A percentile compares a stretch with the other conserved stretches of the same genome.
Conservation (phyloP, 1,140 invertebrate species). For the Heliconius himera region DNA sequence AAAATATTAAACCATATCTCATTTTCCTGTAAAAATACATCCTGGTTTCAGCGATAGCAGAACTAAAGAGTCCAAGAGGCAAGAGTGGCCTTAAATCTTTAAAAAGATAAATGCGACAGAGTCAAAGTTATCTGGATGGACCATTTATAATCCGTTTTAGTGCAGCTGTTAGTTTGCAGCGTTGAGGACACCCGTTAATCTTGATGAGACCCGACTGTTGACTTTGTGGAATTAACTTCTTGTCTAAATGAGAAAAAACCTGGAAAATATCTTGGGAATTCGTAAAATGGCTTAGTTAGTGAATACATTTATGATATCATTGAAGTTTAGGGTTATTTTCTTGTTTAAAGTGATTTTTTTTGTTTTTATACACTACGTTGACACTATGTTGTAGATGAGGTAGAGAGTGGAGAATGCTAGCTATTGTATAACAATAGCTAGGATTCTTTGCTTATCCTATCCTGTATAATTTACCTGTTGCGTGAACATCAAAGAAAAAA, state of each 20-base stretch:
- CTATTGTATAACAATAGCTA: no score
- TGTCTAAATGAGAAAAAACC: constrained; percentile 33
- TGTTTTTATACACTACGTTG: no score
- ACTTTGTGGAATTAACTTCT: constrained; percentile 51
- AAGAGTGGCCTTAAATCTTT: constrained; percentile 29
- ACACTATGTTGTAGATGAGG: no score
- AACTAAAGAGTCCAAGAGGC: constrained; percentile 13
- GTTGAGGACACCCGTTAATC: constrained; percentile 53
- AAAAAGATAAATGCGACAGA: constrained; percentile 45
- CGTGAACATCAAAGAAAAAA: no score
- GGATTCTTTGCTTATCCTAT: no score
- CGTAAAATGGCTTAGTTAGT: not conserved
- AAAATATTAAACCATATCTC: not conserved
- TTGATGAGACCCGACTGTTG: constrained; percentile 51
- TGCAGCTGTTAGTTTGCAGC: constrained; percentile 47
- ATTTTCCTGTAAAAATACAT: constrained; percentile 17
- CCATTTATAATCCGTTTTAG: constrained; percentile 51
- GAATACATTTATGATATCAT: not conserved
- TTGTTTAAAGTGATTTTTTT: not conserved
- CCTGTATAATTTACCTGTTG: no score
- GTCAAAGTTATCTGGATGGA: constrained; percentile 48
- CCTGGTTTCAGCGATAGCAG: constrained; percentile 19
- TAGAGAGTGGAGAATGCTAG: no score
- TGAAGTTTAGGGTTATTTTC: not conserved
- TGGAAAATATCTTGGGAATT: constrained; percentile 1